Conservation (phyloP, 2,797 vertebrate species). For the Rhabdomys pumilio region DNA sequence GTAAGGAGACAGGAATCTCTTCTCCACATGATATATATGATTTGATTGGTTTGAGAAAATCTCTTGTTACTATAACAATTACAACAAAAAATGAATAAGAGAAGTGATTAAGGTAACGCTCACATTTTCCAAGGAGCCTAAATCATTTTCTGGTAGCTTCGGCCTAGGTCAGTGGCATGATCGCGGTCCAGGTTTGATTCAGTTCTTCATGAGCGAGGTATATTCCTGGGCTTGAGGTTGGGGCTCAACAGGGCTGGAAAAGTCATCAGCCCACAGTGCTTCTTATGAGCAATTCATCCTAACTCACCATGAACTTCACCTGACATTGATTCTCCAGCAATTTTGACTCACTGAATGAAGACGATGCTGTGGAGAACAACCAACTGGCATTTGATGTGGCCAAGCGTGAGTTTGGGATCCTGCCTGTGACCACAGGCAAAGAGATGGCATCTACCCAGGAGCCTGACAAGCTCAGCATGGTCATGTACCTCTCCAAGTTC, state of each 20-base stretch:
- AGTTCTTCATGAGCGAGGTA: not conserved
- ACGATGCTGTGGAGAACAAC: constrained; percentile 93
- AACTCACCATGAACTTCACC: not conserved
- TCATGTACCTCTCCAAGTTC: constrained; percentile 96
- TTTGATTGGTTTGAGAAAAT: not conserved
- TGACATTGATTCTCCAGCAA: constrained; percentile 89
- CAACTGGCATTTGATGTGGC: constrained; percentile 96
- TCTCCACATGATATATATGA: not conserved
- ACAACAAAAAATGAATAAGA: not conserved
- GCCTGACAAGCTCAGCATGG: constrained; percentile 95
- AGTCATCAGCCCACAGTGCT: not conserved
- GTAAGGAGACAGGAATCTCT: not conserved
- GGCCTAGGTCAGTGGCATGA: not conserved
- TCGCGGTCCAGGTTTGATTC: not conserved
- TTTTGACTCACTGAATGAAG: constrained; percentile 94
- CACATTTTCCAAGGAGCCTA: not conserved
- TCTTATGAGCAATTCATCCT: not conserved
- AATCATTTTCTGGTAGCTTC: constrained; percentile 8
- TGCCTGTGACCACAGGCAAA: constrained; percentile 92
- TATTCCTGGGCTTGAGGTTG: not conserved
- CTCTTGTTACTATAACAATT: constrained; percentile 25
- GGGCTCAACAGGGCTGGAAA: not conserved
- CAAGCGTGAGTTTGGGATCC: constrained; percentile 96
- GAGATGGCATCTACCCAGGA: constrained; percentile 91
- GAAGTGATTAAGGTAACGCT: not conserved